Conservation (phyloP, 2,888 invertebrate genomes). For the Amitus sp. region DNA sequence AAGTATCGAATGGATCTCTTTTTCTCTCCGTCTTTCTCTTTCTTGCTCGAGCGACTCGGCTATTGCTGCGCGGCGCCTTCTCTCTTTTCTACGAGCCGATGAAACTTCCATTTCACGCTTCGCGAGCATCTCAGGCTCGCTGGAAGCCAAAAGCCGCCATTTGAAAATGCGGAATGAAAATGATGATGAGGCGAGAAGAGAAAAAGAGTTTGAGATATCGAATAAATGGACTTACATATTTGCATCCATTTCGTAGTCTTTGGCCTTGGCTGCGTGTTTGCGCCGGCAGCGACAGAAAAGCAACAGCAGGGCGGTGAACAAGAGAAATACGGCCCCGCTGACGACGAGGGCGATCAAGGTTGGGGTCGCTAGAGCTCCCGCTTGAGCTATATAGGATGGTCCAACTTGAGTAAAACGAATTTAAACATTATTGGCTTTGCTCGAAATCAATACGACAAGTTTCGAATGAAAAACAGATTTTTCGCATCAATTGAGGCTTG, state of each 20-base stretch:
- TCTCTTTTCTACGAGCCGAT: constrained; percentile 33
- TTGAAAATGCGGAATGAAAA: no score
- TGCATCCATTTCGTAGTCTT: constrained; percentile 92
- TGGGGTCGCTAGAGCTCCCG: constrained; percentile 80
- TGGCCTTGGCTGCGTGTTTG: constrained; percentile 82
- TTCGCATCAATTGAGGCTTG: no score
- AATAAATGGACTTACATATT: constrained; percentile 64
- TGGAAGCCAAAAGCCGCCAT: no score
- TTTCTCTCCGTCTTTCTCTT: constrained; percentile 12
- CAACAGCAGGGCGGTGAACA: constrained; percentile 79
- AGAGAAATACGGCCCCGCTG: constrained; percentile 81
- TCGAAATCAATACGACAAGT: no score
- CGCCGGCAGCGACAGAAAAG: constrained; percentile 88
- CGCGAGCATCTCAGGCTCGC: constrained; percentile 45
- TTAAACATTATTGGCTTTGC: constrained; percentile 3
- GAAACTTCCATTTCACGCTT: constrained; percentile 55
- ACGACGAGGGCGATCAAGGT: constrained; percentile 83
- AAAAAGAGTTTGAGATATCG: no score
- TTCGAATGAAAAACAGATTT: no score
- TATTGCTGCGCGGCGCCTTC: constrained; percentile 13
- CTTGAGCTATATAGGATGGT: constrained; percentile 82
- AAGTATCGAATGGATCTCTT: constrained; percentile 31
- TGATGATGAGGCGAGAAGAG: no score
- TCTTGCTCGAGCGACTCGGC: constrained; percentile 10
- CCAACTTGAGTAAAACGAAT: constrained; percentile 72